phyloP scores from a whole-genome alignment of 2,888 invertebrate species.

The Acanthosepion pharaonis region DNA sequence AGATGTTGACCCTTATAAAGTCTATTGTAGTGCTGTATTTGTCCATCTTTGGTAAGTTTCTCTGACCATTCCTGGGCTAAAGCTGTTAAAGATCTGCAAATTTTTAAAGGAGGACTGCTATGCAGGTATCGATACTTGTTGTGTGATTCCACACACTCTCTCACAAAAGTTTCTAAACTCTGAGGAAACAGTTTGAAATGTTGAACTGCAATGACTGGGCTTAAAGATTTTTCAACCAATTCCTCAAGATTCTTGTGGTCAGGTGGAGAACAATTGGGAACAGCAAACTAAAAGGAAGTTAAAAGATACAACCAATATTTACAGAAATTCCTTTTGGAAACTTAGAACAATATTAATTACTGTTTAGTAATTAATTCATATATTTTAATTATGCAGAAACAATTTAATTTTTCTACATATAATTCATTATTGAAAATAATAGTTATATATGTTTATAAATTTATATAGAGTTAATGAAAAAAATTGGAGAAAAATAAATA shows the following conservation, averaged over 20 bases:
- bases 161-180: neutral
- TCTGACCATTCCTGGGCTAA: neutral
- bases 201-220: neutral
- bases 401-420: too few species aligned
- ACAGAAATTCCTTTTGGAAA: neutral
- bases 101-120: neutral
- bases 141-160: neutral
- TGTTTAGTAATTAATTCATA: too few species aligned
- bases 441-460: too few species aligned
- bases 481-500: too few species aligned
- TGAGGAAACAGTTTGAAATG: neutral
- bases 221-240: neutral
- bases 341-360: neutral
- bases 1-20: neutral
- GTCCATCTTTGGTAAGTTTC: neutral
- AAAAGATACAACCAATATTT: neutral
- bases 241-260: neutral
- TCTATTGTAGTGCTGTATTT: neutral
- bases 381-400: too few species aligned
- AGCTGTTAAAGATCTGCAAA: neutral
- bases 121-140: neutral
- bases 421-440: too few species aligned
- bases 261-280: neutral
- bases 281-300: neutral
- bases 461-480: too few species aligned